These are phyloP conservation scores for Apotomis capreana DNA, from an alignment of 2,888 invertebrate genomes.

Conservation along the genomic window DNA sequence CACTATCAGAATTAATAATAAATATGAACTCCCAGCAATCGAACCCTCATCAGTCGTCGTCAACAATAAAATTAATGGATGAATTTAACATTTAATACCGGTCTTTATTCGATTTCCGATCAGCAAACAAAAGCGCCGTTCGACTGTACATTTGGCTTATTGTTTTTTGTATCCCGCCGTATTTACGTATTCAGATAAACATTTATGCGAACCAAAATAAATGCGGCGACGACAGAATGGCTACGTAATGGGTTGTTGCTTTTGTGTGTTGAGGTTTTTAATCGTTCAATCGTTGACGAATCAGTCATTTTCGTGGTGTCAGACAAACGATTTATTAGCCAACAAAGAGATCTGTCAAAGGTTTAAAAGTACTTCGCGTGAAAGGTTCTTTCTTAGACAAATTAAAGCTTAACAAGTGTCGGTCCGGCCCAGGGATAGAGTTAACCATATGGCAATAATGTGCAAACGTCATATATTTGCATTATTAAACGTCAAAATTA, in stretches of 20 bases:
- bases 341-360: too few species aligned
- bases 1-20: neutral
- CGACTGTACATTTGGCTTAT: slow-evolving; percentile 30
- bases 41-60: slow-evolving; percentile 1
- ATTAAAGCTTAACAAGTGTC: too few species aligned
- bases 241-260: slow-evolving; percentile 11
- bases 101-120: slow-evolving; percentile 24
- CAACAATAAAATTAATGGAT: slow-evolving; percentile 31
- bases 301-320: too few species aligned
- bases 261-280: neutral
- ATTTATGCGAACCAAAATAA: slow-evolving; percentile 1
- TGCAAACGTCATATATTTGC: too few species aligned
- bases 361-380: too few species aligned
- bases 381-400: too few species aligned
- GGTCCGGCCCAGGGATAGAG: too few species aligned
- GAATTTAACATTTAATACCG: slow-evolving; percentile 26
- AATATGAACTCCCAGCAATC: neutral
- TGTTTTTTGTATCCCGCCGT: slow-evolving; percentile 21
- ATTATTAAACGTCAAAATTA: too few species aligned
- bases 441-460: too few species aligned
- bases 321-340: too few species aligned
- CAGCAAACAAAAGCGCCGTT: slow-evolving; percentile 19
- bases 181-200: slow-evolving; percentile 22
- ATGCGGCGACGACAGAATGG: slow-evolving; percentile 8
- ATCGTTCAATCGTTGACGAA: neutral